Conservation (phyloP, 1,140 invertebrate species). For the Hydropsyche tenuis region DNA sequence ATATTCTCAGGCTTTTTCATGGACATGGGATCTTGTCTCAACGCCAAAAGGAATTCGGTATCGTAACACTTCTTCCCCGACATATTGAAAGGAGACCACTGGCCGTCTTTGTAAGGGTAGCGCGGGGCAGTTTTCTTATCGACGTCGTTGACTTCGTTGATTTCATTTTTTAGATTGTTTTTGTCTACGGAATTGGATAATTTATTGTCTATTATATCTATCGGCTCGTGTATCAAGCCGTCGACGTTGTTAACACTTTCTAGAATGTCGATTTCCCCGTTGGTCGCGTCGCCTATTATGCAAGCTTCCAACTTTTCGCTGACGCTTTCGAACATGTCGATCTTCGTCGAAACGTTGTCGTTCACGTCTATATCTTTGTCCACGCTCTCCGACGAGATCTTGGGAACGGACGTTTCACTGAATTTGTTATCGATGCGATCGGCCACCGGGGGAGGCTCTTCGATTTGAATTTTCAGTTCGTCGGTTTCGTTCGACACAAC, state of each 20-base stretch:
- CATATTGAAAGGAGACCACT: slow-evolving; percentile 85
- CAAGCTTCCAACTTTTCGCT: background rate
- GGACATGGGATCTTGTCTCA: slow-evolving; percentile 76
- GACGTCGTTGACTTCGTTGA: background rate
- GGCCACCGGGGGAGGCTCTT: background rate
- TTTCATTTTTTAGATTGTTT: background rate
- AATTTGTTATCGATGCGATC: background rate
- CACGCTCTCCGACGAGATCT: background rate
- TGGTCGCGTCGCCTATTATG: background rate
- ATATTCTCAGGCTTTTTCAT: slow-evolving; percentile 75
- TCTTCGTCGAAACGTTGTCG: background rate
- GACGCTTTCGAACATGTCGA: background rate
- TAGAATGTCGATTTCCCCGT: background rate
- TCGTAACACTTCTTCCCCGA: slow-evolving; percentile 84
- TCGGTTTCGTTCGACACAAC: no score
- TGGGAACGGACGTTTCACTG: background rate
- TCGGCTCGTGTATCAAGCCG: background rate
- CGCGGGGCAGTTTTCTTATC: slow-evolving; percentile 6
- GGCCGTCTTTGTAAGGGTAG: slow-evolving; percentile 68
- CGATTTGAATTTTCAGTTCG: background rate
- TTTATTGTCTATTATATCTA: background rate
- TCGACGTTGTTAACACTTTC: background rate
- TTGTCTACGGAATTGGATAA: background rate
- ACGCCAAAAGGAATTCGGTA: slow-evolving; percentile 75
- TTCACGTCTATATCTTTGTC: background rate